Percentiles rank a stretch among this genome's conserved stretches.
These are phyloP conservation scores for Tolmerus cingulatus DNA, from an alignment of 2,888 invertebrate species.

Conservation along the genomic window DNA sequence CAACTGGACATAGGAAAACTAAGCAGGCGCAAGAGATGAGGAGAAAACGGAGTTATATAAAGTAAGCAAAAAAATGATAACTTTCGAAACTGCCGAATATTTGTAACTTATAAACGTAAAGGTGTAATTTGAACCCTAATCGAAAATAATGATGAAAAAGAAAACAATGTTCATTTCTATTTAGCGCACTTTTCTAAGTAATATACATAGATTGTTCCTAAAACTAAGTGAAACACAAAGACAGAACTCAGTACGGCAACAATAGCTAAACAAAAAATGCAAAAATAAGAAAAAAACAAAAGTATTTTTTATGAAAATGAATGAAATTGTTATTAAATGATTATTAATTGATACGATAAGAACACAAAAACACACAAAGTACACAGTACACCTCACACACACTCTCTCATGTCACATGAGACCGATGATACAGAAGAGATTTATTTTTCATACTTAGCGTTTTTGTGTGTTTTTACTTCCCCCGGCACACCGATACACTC, in stretches of 20 bases:
- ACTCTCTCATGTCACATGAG: slow-evolving; percentile 1
- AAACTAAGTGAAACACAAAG: slow-evolving; percentile 48
- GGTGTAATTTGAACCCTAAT: slow-evolving; percentile 28
- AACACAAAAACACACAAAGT: not conserved
- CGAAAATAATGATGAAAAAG: slow-evolving; percentile 27
- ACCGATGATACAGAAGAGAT: not conserved
- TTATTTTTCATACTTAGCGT: slow-evolving; percentile 21
- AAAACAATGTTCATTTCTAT: slow-evolving; percentile 39
- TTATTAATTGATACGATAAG: slow-evolving; percentile 19
- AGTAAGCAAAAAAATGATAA: slow-evolving; percentile 32
- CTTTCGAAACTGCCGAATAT: slow-evolving; percentile 33
- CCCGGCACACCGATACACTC: slow-evolving; percentile 3
- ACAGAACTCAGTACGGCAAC: slow-evolving; percentile 55
- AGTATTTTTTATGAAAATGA: slow-evolving; percentile 40
- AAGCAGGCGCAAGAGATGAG: not conserved
- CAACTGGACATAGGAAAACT: not conserved
- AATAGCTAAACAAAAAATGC: slow-evolving; percentile 43
- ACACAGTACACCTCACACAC: not conserved
- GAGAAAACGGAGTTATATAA: slow-evolving; percentile 12
- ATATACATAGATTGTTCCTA: slow-evolving; percentile 48
- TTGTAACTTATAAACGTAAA: slow-evolving; percentile 9
- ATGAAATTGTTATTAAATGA: slow-evolving; percentile 30
- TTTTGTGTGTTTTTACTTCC: slow-evolving; percentile 26
- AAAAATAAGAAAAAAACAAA: not conserved
- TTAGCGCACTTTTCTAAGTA: slow-evolving; percentile 36